phyloP scores from a whole-genome alignment of 2,888 invertebrate genomes.

The Zhengitettix transpicula region DNA sequence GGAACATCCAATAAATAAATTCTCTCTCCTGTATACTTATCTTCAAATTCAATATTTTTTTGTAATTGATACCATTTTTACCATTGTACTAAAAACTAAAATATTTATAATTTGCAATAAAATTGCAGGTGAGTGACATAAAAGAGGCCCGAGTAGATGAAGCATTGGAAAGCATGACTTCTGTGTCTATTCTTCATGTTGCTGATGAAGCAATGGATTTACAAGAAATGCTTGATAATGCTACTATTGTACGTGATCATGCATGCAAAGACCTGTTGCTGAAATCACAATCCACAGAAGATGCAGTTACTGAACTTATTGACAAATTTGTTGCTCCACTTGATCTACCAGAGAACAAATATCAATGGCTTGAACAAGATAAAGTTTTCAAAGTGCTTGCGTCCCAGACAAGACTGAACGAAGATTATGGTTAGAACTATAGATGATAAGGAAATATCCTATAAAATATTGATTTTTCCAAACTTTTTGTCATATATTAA shows the following conservation, averaged over 20 bases:
- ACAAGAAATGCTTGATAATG: background rate
- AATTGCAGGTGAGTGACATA: background rate
- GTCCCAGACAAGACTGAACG: background rate
- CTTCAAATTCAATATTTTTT: no score
- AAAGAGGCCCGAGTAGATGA: background rate
- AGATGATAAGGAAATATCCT: no score
- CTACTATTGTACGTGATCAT: background rate
- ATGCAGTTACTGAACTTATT: background rate
- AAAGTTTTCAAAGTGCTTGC: background rate
- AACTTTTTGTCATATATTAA: no score
- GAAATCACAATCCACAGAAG: background rate
- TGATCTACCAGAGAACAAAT: background rate
- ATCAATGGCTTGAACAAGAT: background rate
- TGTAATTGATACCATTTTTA: no score
- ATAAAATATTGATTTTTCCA: no score
- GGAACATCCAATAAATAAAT: no score
- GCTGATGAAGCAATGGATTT: background rate
- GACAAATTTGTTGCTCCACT: background rate
- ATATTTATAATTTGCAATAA: no score
- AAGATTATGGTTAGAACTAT: no score
- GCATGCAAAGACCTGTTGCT: background rate
- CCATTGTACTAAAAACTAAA: no score
- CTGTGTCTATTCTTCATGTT: background rate
- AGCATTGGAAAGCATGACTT: background rate
- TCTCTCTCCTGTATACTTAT: no score